Base-by-base conservation (phyloP, 2,113 vertebrate genomes). In the Pachyramphus minor region DNA sequence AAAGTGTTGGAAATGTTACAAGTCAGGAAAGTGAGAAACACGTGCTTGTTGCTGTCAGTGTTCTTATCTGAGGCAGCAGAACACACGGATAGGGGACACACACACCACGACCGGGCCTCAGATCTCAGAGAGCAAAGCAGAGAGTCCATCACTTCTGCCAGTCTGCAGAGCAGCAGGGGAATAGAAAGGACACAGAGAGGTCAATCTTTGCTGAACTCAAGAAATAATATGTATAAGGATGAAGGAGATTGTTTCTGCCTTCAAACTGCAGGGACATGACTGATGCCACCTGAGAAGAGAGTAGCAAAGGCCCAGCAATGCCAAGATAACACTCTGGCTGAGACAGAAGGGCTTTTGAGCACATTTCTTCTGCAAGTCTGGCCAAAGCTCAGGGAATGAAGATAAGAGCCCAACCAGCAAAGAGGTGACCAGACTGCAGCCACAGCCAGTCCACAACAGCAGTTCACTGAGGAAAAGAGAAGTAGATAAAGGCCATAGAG, bases 121-220 rank as follows among this genome's bases (percentile, higher is more conserved):
- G 90, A 94, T 95, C 83, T 89, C 37, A 15, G 16, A 95, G 44
- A 96, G 88, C 91, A 96, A 94, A 90, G 95, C 59, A 84, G 20
- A 52, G 45, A 95, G 83, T 84, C 93, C 85, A 56, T 64, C 72
- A 41, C 68, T 90, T 93, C 95, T 56, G 73, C 83, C 85, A 96
- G 72, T 92, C 92, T 84, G 82, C 86, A 33, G 81, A 96, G 85
- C 95, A 96, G 93, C 93, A 62, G 96, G 96, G 85, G 95, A 95
- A 90, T 86, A 88, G 72, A 94, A 90, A 96, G 95, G 88, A 96
- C 92, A 86, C 4, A 0, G 59, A 93, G 73, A 96, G 92, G 92
- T 96, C 96, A 95, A 45, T 81, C 85, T 93, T 77, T 84, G 75
- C 95, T 84, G 83, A 78, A 5, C 79, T 94, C 68, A 60, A 94